phyloP scores from a whole-genome alignment of 2,113 vertebrate species.

The Leucosticte australis region DNA sequence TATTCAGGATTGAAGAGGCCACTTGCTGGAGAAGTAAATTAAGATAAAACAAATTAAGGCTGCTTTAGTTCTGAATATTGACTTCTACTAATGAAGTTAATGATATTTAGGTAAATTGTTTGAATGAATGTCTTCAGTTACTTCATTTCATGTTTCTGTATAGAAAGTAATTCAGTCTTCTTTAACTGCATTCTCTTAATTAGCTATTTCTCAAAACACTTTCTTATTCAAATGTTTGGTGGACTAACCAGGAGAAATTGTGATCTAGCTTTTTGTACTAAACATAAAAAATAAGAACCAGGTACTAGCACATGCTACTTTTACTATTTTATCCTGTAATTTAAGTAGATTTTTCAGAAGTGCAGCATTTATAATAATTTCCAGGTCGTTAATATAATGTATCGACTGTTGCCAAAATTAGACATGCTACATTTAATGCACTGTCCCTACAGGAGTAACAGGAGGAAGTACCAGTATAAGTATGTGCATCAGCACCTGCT shows the following conservation, averaged over 20 bases:
- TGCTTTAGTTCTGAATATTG: background rate
- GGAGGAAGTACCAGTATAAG: background rate
- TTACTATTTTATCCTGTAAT: background rate
- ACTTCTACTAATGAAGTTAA: background rate
- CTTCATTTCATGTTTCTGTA: background rate
- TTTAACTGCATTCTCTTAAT: background rate
- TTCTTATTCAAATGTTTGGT: background rate
- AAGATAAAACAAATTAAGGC: background rate
- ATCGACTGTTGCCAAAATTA: background rate
- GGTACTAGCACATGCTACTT: background rate
- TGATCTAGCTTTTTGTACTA: background rate
- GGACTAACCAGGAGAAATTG: background rate
- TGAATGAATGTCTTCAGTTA: background rate
- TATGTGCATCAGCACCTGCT: background rate
- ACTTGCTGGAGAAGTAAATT: background rate
- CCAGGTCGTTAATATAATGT: background rate
- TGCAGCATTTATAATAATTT: background rate
- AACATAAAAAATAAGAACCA: background rate
- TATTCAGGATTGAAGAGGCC: background rate
- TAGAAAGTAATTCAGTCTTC: background rate
- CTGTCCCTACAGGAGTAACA: background rate
- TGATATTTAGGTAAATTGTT: background rate
- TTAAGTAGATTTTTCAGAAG: background rate
- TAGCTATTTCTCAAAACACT: background rate
- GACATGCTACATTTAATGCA: background rate